A percentile compares a stretch with the other conserved stretches of the same genome.
Conservation (phyloP, 2,888 invertebrate genomes). For the Lasioglossum vierecki region DNA sequence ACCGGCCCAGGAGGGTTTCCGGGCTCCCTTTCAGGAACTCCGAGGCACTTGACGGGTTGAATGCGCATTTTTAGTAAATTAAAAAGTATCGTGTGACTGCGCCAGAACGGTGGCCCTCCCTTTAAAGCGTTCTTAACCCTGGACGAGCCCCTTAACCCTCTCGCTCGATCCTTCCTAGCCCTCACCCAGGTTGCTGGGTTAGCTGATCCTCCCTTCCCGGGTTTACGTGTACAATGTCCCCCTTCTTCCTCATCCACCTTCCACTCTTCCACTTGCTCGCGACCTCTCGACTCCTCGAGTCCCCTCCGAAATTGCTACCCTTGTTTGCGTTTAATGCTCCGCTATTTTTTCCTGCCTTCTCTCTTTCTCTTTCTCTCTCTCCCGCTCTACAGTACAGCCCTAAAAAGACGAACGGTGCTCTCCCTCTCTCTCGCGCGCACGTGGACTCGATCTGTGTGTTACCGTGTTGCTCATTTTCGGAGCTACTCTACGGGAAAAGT, state of each 20-base stretch:
- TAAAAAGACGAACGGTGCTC: slow-evolving; percentile 57
- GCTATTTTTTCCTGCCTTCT: slow-evolving; percentile 76
- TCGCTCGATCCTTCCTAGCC: slow-evolving; percentile 61
- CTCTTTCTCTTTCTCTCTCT: not conserved
- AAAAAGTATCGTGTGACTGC: slow-evolving; percentile 83
- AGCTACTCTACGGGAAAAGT: slow-evolving; percentile 40
- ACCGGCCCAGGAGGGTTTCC: slow-evolving; percentile 55
- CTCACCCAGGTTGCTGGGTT: slow-evolving; percentile 60
- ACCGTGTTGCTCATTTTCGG: slow-evolving; percentile 62
- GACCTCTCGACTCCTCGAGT: slow-evolving; percentile 79
- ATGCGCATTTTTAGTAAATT: slow-evolving; percentile 84
- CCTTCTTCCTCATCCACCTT: slow-evolving; percentile 50
- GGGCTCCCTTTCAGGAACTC: slow-evolving; percentile 53
- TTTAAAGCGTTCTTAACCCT: slow-evolving; percentile 81
- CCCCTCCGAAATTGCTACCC: slow-evolving; percentile 81
- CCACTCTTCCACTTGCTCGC: slow-evolving; percentile 65
- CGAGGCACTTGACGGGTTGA: slow-evolving; percentile 78
- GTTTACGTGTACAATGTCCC: slow-evolving; percentile 52
- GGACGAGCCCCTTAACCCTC: slow-evolving; percentile 72
- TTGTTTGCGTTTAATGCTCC: slow-evolving; percentile 82
- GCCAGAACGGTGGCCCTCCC: slow-evolving; percentile 75
- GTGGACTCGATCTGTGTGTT: slow-evolving; percentile 20
- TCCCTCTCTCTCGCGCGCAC: not conserved
- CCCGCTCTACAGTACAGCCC: slow-evolving; percentile 17
- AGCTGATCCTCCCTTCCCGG: slow-evolving; percentile 50